These are phyloP conservation scores for Cyprinella venusta DNA, from an alignment of 2,797 vertebrate species.

Conservation along the genomic window DNA sequence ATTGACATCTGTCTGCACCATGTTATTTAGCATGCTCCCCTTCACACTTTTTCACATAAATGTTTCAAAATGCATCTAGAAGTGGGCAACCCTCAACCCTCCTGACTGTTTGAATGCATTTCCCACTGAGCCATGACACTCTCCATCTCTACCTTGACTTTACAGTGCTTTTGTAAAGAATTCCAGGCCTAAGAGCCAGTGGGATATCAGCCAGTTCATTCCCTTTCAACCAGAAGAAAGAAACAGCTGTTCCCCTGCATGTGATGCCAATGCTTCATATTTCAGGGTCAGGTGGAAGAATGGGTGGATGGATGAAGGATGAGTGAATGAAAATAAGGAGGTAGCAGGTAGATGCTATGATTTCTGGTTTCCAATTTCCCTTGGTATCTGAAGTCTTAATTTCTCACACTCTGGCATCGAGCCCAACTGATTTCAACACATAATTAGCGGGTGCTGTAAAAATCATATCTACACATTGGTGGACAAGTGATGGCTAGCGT, in stretches of 20 bases:
- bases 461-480: constrained; percentile 29
- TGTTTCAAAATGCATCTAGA: constrained; percentile 32
- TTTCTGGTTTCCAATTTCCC: constrained; percentile 7
- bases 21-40: constrained; percentile 25
- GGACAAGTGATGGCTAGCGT: background rate
- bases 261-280: constrained; percentile 16
- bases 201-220: constrained; percentile 40
- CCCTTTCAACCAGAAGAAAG: constrained; percentile 21
- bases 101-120: constrained; percentile 33
- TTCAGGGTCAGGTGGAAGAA: constrained; percentile 23
- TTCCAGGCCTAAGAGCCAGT: constrained; percentile 26
- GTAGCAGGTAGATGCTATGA: constrained; percentile 26
- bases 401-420: constrained; percentile 25
- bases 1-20: background rate
- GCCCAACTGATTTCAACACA: constrained; percentile 40
- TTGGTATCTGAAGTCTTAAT: constrained; percentile 36
- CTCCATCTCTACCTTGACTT: constrained; percentile 12
- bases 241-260: constrained; percentile 41
- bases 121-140: constrained; percentile 24
- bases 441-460: constrained; percentile 33
- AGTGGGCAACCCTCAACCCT: constrained; percentile 3
- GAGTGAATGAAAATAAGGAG: background rate
- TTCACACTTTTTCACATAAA: constrained; percentile 31
- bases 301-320: background rate
- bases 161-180: constrained; percentile 23